A percentile compares a stretch with the other conserved stretches of the same genome.
phyloP scores from a whole-genome alignment of 2,888 invertebrate genomes.

The Tyria jacobaeae region DNA sequence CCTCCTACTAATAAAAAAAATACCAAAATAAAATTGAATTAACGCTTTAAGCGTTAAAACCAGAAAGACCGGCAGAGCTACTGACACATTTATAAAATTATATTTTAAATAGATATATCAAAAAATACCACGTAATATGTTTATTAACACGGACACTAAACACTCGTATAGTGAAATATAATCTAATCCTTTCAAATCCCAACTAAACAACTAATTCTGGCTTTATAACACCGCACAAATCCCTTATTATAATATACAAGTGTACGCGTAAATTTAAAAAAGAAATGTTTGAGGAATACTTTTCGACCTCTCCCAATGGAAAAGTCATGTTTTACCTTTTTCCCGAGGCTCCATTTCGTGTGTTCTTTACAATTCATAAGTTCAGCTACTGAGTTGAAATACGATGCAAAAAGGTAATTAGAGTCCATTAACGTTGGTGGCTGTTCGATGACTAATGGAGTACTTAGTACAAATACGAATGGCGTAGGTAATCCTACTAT shows the following conservation, averaged over 20 bases:
- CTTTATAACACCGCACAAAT: slow-evolving; percentile 10
- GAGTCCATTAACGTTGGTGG: slow-evolving; percentile 1
- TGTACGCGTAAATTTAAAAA: slow-evolving; percentile 26
- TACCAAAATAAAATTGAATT: too few relatives aligned
- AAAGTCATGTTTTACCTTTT: slow-evolving; percentile 46
- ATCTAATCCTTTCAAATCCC: too few relatives aligned
- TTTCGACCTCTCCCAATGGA: slow-evolving; percentile 33
- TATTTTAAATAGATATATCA: too few relatives aligned
- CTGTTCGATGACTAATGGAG: not conserved
- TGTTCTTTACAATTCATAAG: slow-evolving; percentile 24
- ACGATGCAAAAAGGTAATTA: slow-evolving; percentile 28
- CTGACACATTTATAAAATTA: too few relatives aligned
- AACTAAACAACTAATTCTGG: not conserved
- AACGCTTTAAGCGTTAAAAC: too few relatives aligned
- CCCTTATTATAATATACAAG: slow-evolving; percentile 16
- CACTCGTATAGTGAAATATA: too few relatives aligned
- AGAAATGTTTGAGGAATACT: slow-evolving; percentile 28
- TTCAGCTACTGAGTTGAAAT: slow-evolving; percentile 16
- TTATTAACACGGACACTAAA: too few relatives aligned
- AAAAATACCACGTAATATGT: too few relatives aligned
- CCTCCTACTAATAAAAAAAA: too few relatives aligned
- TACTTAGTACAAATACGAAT: not conserved
- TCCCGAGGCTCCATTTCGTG: slow-evolving; percentile 24
- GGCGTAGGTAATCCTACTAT: not conserved
- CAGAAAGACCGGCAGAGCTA: too few relatives aligned